A percentile compares a stretch with the other conserved stretches of the same genome.
Conservation (phyloP, 2,888 invertebrate species). For the Drosophila falleni region DNA sequence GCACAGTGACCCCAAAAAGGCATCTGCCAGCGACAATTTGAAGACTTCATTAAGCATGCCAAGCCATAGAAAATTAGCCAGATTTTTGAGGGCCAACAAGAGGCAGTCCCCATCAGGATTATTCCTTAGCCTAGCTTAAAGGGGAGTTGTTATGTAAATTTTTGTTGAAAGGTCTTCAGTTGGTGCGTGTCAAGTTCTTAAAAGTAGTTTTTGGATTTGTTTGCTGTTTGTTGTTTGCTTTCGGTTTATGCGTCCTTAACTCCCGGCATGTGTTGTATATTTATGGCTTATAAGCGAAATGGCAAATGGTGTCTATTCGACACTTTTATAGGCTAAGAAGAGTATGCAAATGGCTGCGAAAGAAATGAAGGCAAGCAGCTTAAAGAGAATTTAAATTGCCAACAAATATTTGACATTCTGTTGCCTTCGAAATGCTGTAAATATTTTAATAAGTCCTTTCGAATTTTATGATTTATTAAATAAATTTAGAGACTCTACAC, state of each 20-base stretch:
- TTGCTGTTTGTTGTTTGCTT: conserved; percentile 51
- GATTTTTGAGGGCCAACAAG: conserved; percentile 22
- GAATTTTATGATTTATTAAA: not conserved
- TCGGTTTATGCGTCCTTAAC: conserved; percentile 23
- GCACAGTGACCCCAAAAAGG: conserved; percentile 8
- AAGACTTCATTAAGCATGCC: conserved; percentile 58
- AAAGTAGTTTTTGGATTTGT: conserved; percentile 63
- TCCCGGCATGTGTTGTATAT: conserved; percentile 63
- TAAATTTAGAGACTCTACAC: not conserved
- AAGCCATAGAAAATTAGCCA: conserved; percentile 54
- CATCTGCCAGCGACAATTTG: conserved; percentile 42
- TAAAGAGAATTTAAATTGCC: conserved; percentile 58
- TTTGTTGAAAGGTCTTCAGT: conserved; percentile 37
- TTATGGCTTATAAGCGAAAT: conserved; percentile 63
- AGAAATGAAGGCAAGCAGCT: conserved; percentile 36
- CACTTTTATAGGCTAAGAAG: conserved; percentile 40
- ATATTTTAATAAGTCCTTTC: conserved; percentile 38
- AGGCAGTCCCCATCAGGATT: conserved; percentile 9
- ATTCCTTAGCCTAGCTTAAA: not conserved
- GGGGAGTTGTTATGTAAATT: conserved; percentile 54
- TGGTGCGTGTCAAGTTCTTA: conserved; percentile 50
- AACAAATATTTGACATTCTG: conserved; percentile 54
- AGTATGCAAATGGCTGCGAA: conserved; percentile 50
- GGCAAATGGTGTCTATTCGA: conserved; percentile 32
- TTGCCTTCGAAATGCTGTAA: conserved; percentile 28